Base-by-base conservation (phyloP, 2,113 vertebrate genomes). In the Myrmophylax atrothorax region DNA sequence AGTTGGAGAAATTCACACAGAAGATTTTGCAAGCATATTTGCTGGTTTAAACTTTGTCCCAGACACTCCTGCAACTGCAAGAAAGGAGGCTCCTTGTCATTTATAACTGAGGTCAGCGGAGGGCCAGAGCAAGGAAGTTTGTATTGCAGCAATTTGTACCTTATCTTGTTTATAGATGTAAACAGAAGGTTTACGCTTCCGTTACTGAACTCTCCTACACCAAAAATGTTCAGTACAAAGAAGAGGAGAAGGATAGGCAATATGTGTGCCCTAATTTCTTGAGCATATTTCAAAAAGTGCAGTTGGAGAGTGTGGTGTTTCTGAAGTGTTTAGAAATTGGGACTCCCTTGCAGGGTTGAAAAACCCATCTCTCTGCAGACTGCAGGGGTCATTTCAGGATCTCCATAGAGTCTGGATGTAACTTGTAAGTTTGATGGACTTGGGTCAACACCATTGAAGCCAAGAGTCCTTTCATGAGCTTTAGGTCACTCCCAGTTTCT, bases 161-260 rank as follows among this genome's bases (percentile, higher is more conserved):
- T 96, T 97, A 97, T 96, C 94, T 95, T 94, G 87, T 92, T 96
- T 96, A 82, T 87, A 89, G 76, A 95, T 94, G 90, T 96, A 97
- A 97, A 96, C 94, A 97, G 79, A 96, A 95, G 76, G 91, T 82
- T 97, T 97, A 82, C 6, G 2, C 84, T 96, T 96, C 94, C 44
- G n/a, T 81, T 93, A 47, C 49, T 85, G 88, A 77, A 62, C 58
- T 93, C 33, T 75, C 23, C 85, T 68, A 38, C 87, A 82, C 38
- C 66, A 84, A 74, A 96, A 97, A 81, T 4, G 7, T 75, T 76
- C 80, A 82, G 29, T 29, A 46, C 38, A 22, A 18, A 91, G 53
- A 85, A 37, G 17, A 90, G 63, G 35, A 80, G 49, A 78, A 29
- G 35, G 44, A 56, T 17, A 76, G 26, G 60, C 76, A 73, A 44